Base-by-base conservation (phyloP, 2,888 invertebrate species). In the Chromoteleia sp. region DNA sequence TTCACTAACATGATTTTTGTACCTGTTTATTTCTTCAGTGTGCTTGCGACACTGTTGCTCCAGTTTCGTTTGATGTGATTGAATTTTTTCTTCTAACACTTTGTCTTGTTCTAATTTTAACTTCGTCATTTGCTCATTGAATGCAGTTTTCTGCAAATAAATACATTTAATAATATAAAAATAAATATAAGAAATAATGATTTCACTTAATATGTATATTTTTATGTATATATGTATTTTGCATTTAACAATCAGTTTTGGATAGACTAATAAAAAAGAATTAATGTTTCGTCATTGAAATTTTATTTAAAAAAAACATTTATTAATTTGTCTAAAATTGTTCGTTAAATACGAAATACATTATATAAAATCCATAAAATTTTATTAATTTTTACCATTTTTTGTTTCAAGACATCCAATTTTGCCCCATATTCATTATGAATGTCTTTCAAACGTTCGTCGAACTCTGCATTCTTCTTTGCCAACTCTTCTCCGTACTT, bases 371-470 rank as follows among this genome's bases (percentile, higher is more conserved):
- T 33, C 1, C 5, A 1, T 33, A 33, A 33, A 33, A n/a, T n/a
- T 25, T 25, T 39, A 1, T 3, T 2, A n/a, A 52, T 52, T 93
- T 94, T 94, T 93, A 96, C 96, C 96, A 96, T 96, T 94, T 95
- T 95, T 59, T 94, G 93, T 90, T 96, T 97, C 94, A 96, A 95
- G 91, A 95, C 94, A 87, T 95, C 95, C 87, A 97, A 92, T 92
- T 96, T 96, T 84, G 93, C 93, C 86, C 96, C 96, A 88, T 96
- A 95, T 87, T 96, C 95, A 15, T 92, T 92, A 68, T 94, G 93
- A 2, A 95, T 92, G 71, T 94, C 94, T 89, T 93, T 92, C 45
- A 94, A 41, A 14, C 87, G 86, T 21, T 58, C 70, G 8, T 89
- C 87, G 6, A 87, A 78, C 2, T 89, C 87, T 29, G 78, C 83